Evolutionary conservation across 2,797 vertebrate genomes (phyloP).

Genomic region (Paramormyrops hopkinsi): DNA sequence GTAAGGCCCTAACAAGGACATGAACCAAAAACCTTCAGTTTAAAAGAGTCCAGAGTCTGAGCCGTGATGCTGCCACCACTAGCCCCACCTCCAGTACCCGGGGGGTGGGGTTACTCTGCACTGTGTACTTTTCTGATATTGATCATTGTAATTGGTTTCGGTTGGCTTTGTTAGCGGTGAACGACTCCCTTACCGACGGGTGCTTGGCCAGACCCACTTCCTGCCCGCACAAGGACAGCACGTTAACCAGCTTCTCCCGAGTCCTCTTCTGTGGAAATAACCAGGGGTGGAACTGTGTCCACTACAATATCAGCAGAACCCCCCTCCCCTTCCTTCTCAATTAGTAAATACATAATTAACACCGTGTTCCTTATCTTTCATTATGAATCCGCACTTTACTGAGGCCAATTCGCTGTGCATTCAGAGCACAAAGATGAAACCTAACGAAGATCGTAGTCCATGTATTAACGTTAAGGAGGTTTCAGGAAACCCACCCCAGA

Average conservation of each 20-base stretch:
- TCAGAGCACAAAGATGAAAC: not conserved
- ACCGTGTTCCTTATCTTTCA: not conserved
- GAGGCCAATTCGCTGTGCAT: not conserved
- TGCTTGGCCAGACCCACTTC: slow-evolving; percentile 97
- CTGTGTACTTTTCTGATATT: not conserved
- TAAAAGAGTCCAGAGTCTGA: not conserved
- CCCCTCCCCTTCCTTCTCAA: not conserved
- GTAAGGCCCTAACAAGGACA: not conserved
- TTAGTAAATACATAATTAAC: not conserved
- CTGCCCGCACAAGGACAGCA: slow-evolving; percentile 92
- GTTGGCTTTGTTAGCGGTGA: not conserved
- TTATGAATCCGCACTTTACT: not conserved
- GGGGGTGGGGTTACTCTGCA: not conserved
- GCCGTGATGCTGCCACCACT: not conserved
- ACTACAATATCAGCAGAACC: not conserved
- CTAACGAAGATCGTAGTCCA: not conserved
- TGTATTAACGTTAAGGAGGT: not conserved
- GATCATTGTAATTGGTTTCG: not conserved
- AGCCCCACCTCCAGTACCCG: not conserved
- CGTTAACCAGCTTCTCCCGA: slow-evolving; percentile 92
- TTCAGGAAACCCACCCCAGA: not conserved
- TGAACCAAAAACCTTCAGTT: not conserved
- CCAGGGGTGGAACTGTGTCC: not conserved
- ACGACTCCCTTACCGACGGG: slow-evolving; percentile 77
- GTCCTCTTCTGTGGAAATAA: slow-evolving; percentile 76